Conservation (phyloP, 2,113 vertebrate genomes). For the Dasypus novemcinctus region DNA sequence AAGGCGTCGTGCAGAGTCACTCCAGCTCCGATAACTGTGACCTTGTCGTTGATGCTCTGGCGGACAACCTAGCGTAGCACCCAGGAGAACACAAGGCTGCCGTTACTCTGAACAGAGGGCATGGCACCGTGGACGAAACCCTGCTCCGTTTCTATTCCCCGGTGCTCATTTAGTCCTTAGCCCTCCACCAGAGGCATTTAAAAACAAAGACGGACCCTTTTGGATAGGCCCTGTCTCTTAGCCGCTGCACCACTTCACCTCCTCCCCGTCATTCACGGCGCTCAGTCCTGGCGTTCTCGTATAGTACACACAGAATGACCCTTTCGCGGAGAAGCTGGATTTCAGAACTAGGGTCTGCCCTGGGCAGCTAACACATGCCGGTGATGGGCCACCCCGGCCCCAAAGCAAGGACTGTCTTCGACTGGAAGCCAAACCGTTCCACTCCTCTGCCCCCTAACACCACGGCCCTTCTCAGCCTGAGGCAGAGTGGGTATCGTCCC, state of each 20-base stretch:
- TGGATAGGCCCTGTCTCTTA: not conserved
- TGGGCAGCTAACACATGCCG: no score
- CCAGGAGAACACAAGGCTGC: not conserved
- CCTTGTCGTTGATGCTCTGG: slow-evolving; percentile 83
- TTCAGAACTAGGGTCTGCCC: no score
- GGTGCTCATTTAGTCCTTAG: not conserved
- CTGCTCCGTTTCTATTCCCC: not conserved
- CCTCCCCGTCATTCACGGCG: not conserved
- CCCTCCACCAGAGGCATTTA: not conserved
- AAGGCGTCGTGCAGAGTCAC: slow-evolving; percentile 91
- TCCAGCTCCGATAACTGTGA: slow-evolving; percentile 90
- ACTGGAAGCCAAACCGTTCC: no score
- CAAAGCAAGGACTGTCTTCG: no score
- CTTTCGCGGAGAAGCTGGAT: not conserved
- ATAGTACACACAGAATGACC: not conserved
- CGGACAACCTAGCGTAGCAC: slow-evolving; percentile 84
- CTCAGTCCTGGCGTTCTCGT: not conserved
- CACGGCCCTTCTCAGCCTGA: no score
- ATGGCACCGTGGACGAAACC: not conserved
- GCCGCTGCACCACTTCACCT: not conserved
- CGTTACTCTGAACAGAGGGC: not conserved
- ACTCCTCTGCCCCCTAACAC: no score
- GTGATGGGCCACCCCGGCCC: no score
- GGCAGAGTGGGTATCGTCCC: no score
- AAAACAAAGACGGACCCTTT: not conserved